Conservation (phyloP, 2,797 vertebrate genomes). For the Delichon dasypus region DNA sequence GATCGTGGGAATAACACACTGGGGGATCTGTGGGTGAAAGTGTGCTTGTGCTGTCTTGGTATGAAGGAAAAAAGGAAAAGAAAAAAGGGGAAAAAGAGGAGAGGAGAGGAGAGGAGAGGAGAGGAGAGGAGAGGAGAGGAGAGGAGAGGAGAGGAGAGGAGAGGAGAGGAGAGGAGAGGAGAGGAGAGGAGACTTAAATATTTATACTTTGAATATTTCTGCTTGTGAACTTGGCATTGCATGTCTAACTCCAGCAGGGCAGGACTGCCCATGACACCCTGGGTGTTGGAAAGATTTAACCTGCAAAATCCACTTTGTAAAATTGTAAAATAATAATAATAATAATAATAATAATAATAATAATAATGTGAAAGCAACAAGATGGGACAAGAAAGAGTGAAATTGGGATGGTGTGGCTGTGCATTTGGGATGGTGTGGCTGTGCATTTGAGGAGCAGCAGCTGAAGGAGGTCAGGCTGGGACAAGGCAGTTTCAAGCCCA, state of each 20-base stretch:
- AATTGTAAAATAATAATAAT: too few species aligned
- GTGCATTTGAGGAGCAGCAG: neutral
- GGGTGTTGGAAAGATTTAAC: neutral
- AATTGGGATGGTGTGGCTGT: too few species aligned
- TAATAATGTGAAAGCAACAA: neutral
- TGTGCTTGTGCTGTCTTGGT: neutral
- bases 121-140: too few species aligned
- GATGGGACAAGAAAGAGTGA: neutral
- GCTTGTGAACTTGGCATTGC: neutral
- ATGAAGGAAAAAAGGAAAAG: too few species aligned
- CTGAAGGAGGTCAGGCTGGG: neutral
- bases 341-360: neutral
- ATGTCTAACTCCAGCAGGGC: neutral
- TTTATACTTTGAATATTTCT: neutral
- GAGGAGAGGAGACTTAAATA: neutral
- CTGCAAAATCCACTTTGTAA: rapidly evolving
- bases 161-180: too few species aligned
- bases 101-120: too few species aligned
- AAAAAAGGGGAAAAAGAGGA: neutral
- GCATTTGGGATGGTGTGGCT: neutral
- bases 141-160: too few species aligned
- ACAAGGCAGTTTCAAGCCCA: neutral
- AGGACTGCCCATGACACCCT: neutral
- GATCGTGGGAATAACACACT: rapidly evolving
- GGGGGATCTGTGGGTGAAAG: neutral